Base-by-base conservation (phyloP, 2,888 invertebrate genomes). In the Petrolisthes manimaculis region DNA sequence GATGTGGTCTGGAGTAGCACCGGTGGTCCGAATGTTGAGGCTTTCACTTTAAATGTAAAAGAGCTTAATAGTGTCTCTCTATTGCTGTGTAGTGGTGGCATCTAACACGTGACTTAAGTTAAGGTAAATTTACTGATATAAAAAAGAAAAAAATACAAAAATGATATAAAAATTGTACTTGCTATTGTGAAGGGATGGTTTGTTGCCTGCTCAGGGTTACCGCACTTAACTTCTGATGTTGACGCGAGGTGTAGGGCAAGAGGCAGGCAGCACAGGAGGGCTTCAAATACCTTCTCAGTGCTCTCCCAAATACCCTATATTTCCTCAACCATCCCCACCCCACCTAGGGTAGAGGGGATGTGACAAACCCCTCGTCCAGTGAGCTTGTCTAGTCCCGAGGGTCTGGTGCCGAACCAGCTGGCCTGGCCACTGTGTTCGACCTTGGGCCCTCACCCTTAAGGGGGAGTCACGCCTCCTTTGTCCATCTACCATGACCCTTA, bases 351-450 rank as follows among this genome's bases (percentile, higher is more conserved):
- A 21, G 83, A 74, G 83, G 79, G 79, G 51, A 79, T 79, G 87
- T 83, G 77, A 53, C 51, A 56, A 74, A 74, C 79, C 77, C 79
- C 79, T 71, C 51, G 87, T 87, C 83, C 87, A 86, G 82, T 86
- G 86, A 86, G 86, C 86, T 86, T 86, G 75, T 86, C 86, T 86
- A 86, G 86, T 86, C 86, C 86, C 82, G 86, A 86, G 86, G 83
- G 83, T 75, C 67, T 37, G 14, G 82, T 77, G 75, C 86, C 86
- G 51, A 55, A 61, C 9, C 84, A 18, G 81, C 78, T 67, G 69
- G 84, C 71, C 54, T 84, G 77, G 74, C 74, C 51, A 53, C 55
- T 56, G 81, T 55, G 74, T 69, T 77, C 82, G 88, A 78, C 67
- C 77, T 54, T 53, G 67, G 71, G 85, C 78, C 88, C 82, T 85